These are phyloP conservation scores for Hypsopygia costalis DNA, from an alignment of 2,888 invertebrate species.

Conservation along the genomic window DNA sequence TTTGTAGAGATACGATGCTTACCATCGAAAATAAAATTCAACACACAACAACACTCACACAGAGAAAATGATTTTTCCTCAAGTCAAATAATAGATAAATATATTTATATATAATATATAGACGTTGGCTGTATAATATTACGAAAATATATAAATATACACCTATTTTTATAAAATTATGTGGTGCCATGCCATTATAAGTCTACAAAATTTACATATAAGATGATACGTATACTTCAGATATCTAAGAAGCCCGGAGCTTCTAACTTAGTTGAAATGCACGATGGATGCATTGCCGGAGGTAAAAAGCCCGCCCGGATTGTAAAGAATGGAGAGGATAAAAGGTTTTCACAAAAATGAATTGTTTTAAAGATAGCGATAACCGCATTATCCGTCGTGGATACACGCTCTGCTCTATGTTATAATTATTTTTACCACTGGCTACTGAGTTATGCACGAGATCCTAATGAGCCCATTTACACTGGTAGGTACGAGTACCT, in stretches of 20 bases:
- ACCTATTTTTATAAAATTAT: too few species aligned
- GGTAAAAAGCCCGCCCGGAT: constrained; percentile 6
- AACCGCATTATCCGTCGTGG: not conserved
- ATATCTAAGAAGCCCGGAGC: not conserved
- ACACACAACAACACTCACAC: too few species aligned
- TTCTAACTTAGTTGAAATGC: constrained; percentile 6
- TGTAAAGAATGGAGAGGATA: constrained; percentile 2
- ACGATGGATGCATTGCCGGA: constrained; percentile 1
- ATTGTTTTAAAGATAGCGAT: constrained; percentile 3
- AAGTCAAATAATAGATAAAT: too few species aligned
- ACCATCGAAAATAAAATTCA: too few species aligned
- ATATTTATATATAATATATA: too few species aligned
- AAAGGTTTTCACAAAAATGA: constrained; percentile 4
- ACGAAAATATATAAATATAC: too few species aligned
- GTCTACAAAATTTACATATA: too few species aligned
- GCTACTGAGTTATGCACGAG: constrained; percentile 5
- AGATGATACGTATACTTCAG: not conserved
- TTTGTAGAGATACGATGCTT: too few species aligned
- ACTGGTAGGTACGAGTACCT: too few species aligned
- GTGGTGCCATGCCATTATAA: too few species aligned
- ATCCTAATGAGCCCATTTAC: constrained; percentile 15
- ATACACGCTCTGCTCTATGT: constrained; percentile 5
- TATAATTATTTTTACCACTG: constrained; percentile 10
- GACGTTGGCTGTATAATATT: too few species aligned
- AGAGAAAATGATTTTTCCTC: too few species aligned